Base-by-base conservation (phyloP, 92 coral and sea anemone genomes). In the Nematostella vectensis region DNA sequence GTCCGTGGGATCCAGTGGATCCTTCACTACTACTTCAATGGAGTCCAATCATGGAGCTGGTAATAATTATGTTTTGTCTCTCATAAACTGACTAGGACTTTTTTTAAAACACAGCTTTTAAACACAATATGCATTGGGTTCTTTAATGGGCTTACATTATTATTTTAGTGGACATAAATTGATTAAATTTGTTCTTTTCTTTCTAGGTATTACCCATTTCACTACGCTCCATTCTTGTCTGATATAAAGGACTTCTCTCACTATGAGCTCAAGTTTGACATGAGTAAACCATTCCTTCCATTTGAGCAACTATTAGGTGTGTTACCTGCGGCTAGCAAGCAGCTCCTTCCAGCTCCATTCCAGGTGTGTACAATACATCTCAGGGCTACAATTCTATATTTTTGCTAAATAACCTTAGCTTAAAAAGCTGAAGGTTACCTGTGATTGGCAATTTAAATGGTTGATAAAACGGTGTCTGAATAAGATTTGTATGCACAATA, bases 21-120 rank as follows among this genome's bases (percentile, higher is more conserved):
- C 67, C 68, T 91, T 11, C 80, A 68, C 28, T 91, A 91, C 74
- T 91, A 91, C 54, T 91, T 91, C 75, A 78, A 83, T 62, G 98
- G 98, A 18, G 88, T 91, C 1, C 83, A 79, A 48, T 91, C 98
- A 0, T 91, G 98, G 98, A 85, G 98, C 36, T 91, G 98, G 98
- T 91, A 54, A 68, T 84, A 6, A 6, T 6, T 33, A 33, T 6
- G 15, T 33, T 15, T 33, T 15, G 6, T 33, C 25, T 22, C 52
- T 20, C 22, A 23, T 22, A 23, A 16, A 18, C n/a, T n/a, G n/a
- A n/a, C n/a, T n/a, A n/a, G n/a, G n/a, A n/a, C n/a, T n/a, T n/a
- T n/a, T n/a, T n/a, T n/a, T n/a, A n/a, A n/a, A n/a, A n/a, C n/a
- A n/a, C n/a, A n/a, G n/a, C n/a, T n/a, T n/a, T n/a, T n/a, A n/a